phyloP scores from a whole-genome alignment of 2,888 invertebrate species.

The Octodonta nipae region DNA sequence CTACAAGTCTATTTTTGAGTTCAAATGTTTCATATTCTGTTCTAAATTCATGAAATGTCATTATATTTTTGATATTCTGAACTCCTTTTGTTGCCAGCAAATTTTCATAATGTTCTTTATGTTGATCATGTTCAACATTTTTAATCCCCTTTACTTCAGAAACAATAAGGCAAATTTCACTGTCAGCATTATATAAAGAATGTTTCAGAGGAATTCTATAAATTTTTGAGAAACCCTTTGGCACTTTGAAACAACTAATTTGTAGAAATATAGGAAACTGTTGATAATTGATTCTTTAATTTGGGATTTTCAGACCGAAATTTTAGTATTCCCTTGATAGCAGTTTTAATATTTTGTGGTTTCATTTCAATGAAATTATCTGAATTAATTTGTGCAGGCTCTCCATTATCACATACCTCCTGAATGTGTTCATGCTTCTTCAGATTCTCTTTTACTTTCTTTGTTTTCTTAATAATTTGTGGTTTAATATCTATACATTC shows the following conservation, averaged over 20 bases:
- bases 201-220: conserved; percentile 50
- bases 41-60: conserved; percentile 66
- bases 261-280: conserved; percentile 46
- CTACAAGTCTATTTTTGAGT: conserved; percentile 57
- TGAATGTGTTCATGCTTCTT: no score
- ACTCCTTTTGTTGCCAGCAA: conserved; percentile 48
- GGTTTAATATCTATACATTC: no score
- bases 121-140: conserved; percentile 59
- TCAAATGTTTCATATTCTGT: conserved; percentile 71
- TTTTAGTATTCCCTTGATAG: conserved; percentile 21
- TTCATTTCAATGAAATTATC: no score
- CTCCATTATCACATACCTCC: no score
- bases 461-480: no score
- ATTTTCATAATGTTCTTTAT: conserved; percentile 60
- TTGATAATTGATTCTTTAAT: conserved; percentile 34
- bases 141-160: conserved; percentile 59
- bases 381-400: no score
- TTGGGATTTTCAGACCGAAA: conserved; percentile 26
- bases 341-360: conserved; percentile 16
- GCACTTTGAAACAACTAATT: conserved; percentile 51
- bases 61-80: conserved; percentile 50
- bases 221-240: conserved; percentile 44
- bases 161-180: conserved; percentile 66
- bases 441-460: no score
- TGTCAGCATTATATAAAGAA: conserved; percentile 46